Evolutionary conservation across 2,113 vertebrate species (phyloP).

Genomic region (Urocynchramus pylzowi): DNA sequence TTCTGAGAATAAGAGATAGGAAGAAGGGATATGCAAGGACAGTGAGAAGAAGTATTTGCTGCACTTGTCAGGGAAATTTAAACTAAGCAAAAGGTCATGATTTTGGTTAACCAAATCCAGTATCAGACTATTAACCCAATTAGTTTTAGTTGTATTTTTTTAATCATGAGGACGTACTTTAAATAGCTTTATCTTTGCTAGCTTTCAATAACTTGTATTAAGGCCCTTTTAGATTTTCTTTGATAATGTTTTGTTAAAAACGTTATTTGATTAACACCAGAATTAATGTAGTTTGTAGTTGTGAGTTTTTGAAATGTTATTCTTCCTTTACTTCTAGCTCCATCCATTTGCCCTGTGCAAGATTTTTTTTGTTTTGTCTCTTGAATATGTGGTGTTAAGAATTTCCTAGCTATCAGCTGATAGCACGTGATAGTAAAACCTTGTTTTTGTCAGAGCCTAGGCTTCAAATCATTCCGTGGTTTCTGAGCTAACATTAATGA

Average conservation of each 20-base stretch:
- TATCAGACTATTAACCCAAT: not conserved
- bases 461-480: not conserved
- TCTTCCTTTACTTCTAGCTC: not conserved
- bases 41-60: not conserved
- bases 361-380: not conserved
- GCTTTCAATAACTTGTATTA: not conserved
- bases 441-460: not conserved
- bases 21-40: not conserved
- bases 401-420: not conserved
- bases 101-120: not conserved
- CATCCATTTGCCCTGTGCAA: not conserved
- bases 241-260: not conserved
- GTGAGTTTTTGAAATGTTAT: not conserved
- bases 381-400: not conserved
- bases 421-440: not conserved
- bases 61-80: not conserved
- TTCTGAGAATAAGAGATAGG: not conserved
- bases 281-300: not conserved
- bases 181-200: not conserved
- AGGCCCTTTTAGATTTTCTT: not conserved
- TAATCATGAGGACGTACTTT: not conserved
- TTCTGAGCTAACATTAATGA: not conserved
- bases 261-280: not conserved
- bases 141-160: not conserved
- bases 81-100: not conserved